Evolutionary conservation across 2,888 invertebrate genomes (phyloP), one percentile per base, ranked within the genome.

Genomic region (Leucoma salicis): DNA sequence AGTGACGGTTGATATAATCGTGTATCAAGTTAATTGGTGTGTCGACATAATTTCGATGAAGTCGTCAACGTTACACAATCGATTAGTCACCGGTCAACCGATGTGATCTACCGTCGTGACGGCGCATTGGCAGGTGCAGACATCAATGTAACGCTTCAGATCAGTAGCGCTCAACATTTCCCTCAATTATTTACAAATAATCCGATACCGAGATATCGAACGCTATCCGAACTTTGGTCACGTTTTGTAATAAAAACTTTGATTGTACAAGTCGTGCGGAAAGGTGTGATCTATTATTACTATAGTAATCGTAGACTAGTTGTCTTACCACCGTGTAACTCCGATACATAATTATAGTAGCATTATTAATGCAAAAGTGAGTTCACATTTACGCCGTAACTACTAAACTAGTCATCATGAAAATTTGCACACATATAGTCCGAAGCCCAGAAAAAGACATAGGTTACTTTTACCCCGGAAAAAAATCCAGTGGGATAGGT

Each of bases 161-260:
- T 78, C 76, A 68, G 70, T 74, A 69, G 70, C 74, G 67, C 70
- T 69, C 63, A 61, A 64, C 70, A 70, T 77, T 74, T 70, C 70
- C 69, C 78, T 76, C 78, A 77, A 82, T 83, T 83, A 82, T 80
- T 75, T 74, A 78, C 76, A 81, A 85, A 79, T 78, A 76, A 78
- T 70, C 69, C 70, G 74, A 70, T 68, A 57, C 62, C 59, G 41
- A 63, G 46, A 48, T 53, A 53, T 70, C 60, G 56, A 62, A 63
- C 63, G 66, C 66, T 69, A 66, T 66, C 63, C 70, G 62, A 61
- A 66, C 53, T 59, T 59, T 67, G 67, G 78, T 82, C 85, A 86
- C 85, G 87, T 81, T 67, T 66, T 66, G 61, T 58, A 64, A 71
- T 62, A 72, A 80, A 81, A 40, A 80, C 78, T 82, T 74, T 69